Evolutionary conservation across 1,140 invertebrate species (phyloP), one percentile per base, ranked within the genome.

Genomic region (Leptinotarsa undecemlineata): DNA sequence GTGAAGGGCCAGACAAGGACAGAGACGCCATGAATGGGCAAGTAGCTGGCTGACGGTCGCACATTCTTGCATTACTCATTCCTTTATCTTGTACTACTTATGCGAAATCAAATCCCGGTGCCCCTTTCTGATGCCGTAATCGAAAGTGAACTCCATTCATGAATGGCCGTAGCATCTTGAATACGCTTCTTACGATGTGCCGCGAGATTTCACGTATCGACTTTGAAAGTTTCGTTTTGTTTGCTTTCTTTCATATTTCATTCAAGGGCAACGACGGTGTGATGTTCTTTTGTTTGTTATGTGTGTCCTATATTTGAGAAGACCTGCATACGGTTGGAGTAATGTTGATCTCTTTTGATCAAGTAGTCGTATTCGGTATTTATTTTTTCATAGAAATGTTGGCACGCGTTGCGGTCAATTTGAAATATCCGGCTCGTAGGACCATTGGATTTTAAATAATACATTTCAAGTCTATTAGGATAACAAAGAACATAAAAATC

Each of bases 61-160:
- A 72, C 71, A 72, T 72, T 64, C 71, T 72, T 72, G 71, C 71
- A 72, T 72, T 71, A 71, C 69, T 72, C 71, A 64, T 72, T 76
- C 71, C 71, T 72, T 77, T 74, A 77, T 74, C 76, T 72, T 60
- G 72, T 70, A 72, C 75, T 72, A 74, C 76, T 77, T 77, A 75
- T 77, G 73, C 76, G 61, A 76, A 76, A 78, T 78, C 77, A 75
- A 78, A 78, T 75, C 71, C 63, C 69, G 68, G 71, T 75, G 72
- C 72, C 71, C 68, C 68, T 33, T 72, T 72, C 63, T 64, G 68
- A 74, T 77, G 74, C 67, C 74, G 74, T 67, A 72, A 72, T 72
- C 71, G 75, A 76, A 76, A 76, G 75, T 76, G 75, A 76, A 21
- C 57, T 72, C 68, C 75, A 76, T 76, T 76, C 71, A 76, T 76